phyloP scores from a whole-genome alignment of 1,140 invertebrate genomes.

The Daktulosphaira vitifoliae region DNA sequence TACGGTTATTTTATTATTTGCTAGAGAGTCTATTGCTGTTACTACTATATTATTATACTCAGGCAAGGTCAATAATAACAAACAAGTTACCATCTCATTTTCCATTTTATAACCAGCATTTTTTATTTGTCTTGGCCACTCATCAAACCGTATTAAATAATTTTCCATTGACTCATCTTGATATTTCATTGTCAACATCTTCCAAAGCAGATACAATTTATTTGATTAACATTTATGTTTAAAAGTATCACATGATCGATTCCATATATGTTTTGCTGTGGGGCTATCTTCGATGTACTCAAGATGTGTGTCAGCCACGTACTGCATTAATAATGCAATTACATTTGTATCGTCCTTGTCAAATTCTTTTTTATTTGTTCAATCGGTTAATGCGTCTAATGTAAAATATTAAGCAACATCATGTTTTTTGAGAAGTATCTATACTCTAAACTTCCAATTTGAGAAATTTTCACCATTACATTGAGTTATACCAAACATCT shows the following conservation, averaged over 20 bases:
- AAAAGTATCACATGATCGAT: conserved; percentile 32
- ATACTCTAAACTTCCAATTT: neutral
- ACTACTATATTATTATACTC: conserved; percentile 9
- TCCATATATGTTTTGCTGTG: conserved; percentile 35
- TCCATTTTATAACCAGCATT: neutral
- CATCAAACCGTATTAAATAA: conserved; percentile 18
- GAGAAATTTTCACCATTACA: neutral
- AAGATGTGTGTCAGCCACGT: conserved; percentile 38
- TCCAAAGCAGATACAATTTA: neutral
- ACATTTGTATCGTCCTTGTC: neutral
- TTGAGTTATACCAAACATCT: neutral
- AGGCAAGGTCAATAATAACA: conserved; percentile 24
- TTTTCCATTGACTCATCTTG: conserved; percentile 8
- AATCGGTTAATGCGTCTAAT: neutral
- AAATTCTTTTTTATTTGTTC: neutral
- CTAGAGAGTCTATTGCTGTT: conserved; percentile 35
- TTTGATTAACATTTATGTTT: conserved; percentile 30
- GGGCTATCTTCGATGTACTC: conserved; percentile 37
- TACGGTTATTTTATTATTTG: conserved; percentile 34
- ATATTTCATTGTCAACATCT: conserved; percentile 21
- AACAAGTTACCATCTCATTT: neutral
- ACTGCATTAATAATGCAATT: conserved; percentile 23
- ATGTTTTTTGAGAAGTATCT: neutral
- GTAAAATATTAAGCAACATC: neutral
- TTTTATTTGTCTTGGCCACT: neutral